Evolutionary conservation across 1,140 invertebrate genomes (phyloP).

Genomic region (Halyomorpha halys): DNA sequence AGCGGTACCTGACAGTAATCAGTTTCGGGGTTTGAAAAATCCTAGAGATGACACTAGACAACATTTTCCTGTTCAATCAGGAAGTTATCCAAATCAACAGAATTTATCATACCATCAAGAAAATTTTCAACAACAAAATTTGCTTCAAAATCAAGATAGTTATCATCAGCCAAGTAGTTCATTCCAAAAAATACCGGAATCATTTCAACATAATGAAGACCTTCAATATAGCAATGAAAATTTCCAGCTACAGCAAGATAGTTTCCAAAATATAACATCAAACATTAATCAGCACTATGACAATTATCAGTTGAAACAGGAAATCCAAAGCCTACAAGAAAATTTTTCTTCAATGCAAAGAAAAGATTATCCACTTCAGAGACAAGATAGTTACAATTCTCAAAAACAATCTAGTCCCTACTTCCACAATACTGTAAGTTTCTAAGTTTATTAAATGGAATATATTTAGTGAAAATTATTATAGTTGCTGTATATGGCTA

Average conservation of each 20-base stretch:
- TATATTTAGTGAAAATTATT: background rate
- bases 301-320: constrained; percentile 21
- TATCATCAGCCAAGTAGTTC: no score
- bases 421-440: constrained; percentile 23
- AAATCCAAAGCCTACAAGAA: background rate
- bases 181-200: background rate
- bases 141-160: background rate
- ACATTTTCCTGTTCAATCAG: background rate
- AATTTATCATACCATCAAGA: background rate
- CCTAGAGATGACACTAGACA: background rate
- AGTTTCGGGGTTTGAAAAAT: constrained; percentile 1
- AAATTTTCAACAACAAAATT: background rate
- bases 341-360: constrained; percentile 11
- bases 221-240: background rate
- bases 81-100: background rate
- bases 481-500: background rate
- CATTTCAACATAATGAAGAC: constrained; percentile 6
- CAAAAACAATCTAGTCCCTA: constrained; percentile 14
- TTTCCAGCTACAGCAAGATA: background rate
- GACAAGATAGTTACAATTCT: constrained; percentile 21
- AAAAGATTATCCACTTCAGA: constrained; percentile 20
- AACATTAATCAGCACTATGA: constrained; percentile 15
- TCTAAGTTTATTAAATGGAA: background rate
- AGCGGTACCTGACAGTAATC: background rate
- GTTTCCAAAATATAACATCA: constrained; percentile 6